These are phyloP conservation scores for Fistularia tabacaria DNA, from an alignment of 2,797 vertebrate genomes.

Conservation along the genomic window DNA sequence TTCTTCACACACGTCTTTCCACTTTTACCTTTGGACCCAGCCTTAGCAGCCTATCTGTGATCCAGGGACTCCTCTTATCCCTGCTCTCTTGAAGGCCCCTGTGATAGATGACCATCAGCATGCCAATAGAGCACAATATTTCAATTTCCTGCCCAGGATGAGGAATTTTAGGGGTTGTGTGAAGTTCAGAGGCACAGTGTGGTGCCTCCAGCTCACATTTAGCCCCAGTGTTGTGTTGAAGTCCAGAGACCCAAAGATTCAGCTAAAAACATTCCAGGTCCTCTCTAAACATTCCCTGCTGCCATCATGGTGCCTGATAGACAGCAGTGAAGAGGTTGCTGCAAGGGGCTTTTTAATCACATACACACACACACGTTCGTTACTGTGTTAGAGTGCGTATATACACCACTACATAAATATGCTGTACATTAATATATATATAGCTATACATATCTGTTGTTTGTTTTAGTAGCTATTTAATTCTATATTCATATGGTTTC, in stretches of 20 bases:
- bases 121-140: slow-evolving; percentile 89
- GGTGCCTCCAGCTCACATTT: slow-evolving; percentile 77
- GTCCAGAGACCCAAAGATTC: slow-evolving; percentile 82
- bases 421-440: no score
- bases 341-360: slow-evolving; percentile 9
- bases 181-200: slow-evolving; percentile 93
- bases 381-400: no score
- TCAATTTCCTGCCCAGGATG: slow-evolving; percentile 89
- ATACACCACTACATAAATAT: no score
- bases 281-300: slow-evolving; percentile 50
- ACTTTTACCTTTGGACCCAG: slow-evolving; percentile 71
- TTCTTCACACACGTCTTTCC: slow-evolving; percentile 44
- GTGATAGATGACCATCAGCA: slow-evolving; percentile 87
- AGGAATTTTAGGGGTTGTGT: slow-evolving; percentile 87
- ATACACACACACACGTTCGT: no score
- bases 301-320: slow-evolving; percentile 28
- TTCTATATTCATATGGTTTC: no score
- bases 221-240: slow-evolving; percentile 67
- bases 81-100: slow-evolving; percentile 63
- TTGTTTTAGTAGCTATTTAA: no score
- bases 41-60: slow-evolving; percentile 65
- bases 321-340: slow-evolving; percentile 25
- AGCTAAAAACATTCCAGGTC: slow-evolving; percentile 81
- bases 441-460: no score
- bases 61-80: slow-evolving; percentile 55